Evolutionary conservation across 2,113 vertebrate genomes (phyloP), one percentile per base, ranked within the genome.

Genomic region (Festucalex cinctus): DNA sequence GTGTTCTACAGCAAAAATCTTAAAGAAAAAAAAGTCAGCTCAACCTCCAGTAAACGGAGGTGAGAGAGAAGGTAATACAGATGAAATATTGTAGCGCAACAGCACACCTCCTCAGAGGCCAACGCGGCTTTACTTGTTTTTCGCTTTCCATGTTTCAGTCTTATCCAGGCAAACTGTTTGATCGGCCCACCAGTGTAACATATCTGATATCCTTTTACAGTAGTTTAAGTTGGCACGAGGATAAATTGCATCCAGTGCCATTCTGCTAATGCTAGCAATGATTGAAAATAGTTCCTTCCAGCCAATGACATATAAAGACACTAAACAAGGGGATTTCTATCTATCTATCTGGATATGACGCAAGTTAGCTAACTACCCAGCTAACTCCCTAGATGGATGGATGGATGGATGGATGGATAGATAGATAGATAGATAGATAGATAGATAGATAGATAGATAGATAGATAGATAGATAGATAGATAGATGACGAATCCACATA

Each of bases 1-100:
- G 3, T 65, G 54, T 58, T 70, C 65, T 61, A 71, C 76, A 76
- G 68, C 48, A 76, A 59, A 78, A 75, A 75, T 65, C 74, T 51
- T 28, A 14, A 64, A 59, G 54, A 41, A 3, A 2, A 1, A 28
- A 5, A 1, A 1, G n/a, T 35, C 24, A 14, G 26, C 58, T 54
- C 46, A 65, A 51, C 61, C 63, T 78, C 70, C 57, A 43, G 73
- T 79, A 69, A 70, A 48, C 20, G 36, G 70, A 59, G 65, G 64
- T 7, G 8, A 24, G 41, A 54, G 63, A 59, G 65, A 58, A 66
- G 49, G 53, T 44, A 74, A 74, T 70, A 65, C 49, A 60, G 37
- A 60, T 35, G 48, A 61, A 53, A 56, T 13, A 59, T 54, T 17
- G 43, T 41, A 64, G 57, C 20, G 68, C 43, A 14, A 44, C 19